Conservation (phyloP, 2,888 invertebrate genomes). For the Mamestra brassicae region DNA sequence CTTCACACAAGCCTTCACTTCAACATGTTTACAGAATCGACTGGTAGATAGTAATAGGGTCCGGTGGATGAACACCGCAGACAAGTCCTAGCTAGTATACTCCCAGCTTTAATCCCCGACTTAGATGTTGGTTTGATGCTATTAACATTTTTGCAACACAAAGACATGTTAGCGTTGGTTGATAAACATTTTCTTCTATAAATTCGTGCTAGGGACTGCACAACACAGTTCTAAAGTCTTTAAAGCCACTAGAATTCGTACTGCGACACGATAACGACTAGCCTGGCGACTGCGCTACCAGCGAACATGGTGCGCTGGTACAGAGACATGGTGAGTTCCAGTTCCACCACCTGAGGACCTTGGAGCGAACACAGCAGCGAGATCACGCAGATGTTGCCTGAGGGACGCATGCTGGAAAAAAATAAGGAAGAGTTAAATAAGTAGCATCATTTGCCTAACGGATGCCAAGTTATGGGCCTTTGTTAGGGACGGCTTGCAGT, state of each 20-base stretch:
- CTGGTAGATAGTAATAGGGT: background rate
- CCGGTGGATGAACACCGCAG: too few relatives aligned
- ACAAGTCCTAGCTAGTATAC: background rate
- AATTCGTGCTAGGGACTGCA: constrained; percentile 1
- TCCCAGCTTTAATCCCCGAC: background rate
- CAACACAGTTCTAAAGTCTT: background rate
- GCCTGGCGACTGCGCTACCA: constrained; percentile 96
- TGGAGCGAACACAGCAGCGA: constrained; percentile 93
- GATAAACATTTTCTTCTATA: background rate
- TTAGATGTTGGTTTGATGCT: too few relatives aligned
- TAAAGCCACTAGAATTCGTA: constrained; percentile 91
- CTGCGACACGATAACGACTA: constrained; percentile 96
- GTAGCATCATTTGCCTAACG: too few relatives aligned
- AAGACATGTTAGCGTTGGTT: too few relatives aligned
- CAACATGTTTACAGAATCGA: too few relatives aligned
- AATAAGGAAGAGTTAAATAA: too few relatives aligned
- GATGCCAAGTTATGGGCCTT: background rate
- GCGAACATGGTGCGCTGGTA: constrained; percentile 93
- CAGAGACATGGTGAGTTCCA: constrained; percentile 96
- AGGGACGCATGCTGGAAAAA: constrained; percentile 88
- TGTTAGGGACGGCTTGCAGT: too few relatives aligned
- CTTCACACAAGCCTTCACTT: too few relatives aligned
- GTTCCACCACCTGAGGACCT: constrained; percentile 97
- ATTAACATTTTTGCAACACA: too few relatives aligned
- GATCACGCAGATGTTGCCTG: constrained; percentile 93